Conservation (phyloP, 2,113 vertebrate genomes). For the Capra hircus region DNA sequence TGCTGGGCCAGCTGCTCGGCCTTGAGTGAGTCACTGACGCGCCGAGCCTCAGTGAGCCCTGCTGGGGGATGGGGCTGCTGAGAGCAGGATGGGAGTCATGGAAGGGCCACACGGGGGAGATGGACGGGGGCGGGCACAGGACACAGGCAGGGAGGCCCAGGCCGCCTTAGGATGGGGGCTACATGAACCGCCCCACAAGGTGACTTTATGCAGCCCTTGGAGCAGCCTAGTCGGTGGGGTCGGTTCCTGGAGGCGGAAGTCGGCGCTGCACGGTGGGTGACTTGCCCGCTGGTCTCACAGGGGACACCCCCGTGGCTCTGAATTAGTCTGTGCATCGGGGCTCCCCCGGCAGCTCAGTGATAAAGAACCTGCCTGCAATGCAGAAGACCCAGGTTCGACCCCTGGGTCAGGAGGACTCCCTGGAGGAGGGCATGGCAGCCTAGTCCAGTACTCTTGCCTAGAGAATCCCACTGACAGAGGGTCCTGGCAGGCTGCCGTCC, state of each 20-base stretch:
- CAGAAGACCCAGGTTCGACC: background rate
- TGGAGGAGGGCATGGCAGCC: background rate
- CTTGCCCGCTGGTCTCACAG: background rate
- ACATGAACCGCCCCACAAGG: background rate
- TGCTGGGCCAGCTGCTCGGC: background rate
- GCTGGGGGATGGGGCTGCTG: background rate
- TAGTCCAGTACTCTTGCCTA: background rate
- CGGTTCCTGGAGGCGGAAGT: background rate
- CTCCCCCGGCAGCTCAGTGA: rapidly evolving
- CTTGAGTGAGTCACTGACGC: background rate
- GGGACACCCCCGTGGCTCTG: background rate
- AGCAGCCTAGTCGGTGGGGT: background rate
- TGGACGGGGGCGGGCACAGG: background rate
- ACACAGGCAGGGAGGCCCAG: background rate
- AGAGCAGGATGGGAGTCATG: background rate
- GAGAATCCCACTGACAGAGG: background rate
- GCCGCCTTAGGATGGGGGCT: background rate
- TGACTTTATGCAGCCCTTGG: background rate
- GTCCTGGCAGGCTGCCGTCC: background rate
- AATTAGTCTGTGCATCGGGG: background rate
- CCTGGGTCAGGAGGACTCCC: background rate
- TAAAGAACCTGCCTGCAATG: background rate
- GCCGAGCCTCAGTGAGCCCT: background rate
- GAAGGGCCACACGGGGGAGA: background rate
- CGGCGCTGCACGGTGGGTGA: rapidly evolving